Evolutionary conservation across 2,113 vertebrate genomes (phyloP).

Genomic region (Pseudorectes ferrugineus): DNA sequence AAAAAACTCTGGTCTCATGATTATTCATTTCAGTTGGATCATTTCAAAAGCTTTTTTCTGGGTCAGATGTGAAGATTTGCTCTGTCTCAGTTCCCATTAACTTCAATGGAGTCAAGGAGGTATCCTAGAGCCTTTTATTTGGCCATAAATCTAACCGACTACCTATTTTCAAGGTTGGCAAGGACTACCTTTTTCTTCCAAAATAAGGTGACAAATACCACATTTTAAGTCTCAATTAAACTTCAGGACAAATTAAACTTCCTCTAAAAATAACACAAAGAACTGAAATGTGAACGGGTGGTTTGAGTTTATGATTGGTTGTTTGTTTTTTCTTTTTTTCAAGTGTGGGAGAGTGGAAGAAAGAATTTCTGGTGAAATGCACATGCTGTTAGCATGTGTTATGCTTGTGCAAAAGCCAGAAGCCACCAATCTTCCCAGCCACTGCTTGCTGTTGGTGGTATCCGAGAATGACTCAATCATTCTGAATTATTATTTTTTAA

Average conservation of each 20-base stretch:
- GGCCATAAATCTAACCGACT: neutral
- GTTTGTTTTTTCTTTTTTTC: accelerated
- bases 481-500: neutral
- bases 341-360: neutral
- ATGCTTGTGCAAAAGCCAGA: neutral
- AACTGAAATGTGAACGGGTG: neutral
- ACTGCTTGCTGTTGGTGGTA: neutral
- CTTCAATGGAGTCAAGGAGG: neutral
- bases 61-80: neutral
- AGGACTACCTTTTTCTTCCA: neutral
- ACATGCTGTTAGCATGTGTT: neutral
- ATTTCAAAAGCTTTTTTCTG: neutral
- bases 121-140: neutral
- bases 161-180: neutral
- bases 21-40: neutral
- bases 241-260: neutral
- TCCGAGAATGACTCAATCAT: neutral
- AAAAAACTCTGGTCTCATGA: neutral
- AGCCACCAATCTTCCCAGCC: neutral
- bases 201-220: neutral
- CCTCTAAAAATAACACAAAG: neutral
- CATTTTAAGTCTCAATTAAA: neutral
- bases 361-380: neutral
- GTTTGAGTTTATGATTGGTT: neutral
- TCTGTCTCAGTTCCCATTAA: neutral